Evolutionary conservation across 2,888 invertebrate genomes (phyloP), one percentile per base, ranked within the genome.

Genomic region (Ichneumoninae sp.): DNA sequence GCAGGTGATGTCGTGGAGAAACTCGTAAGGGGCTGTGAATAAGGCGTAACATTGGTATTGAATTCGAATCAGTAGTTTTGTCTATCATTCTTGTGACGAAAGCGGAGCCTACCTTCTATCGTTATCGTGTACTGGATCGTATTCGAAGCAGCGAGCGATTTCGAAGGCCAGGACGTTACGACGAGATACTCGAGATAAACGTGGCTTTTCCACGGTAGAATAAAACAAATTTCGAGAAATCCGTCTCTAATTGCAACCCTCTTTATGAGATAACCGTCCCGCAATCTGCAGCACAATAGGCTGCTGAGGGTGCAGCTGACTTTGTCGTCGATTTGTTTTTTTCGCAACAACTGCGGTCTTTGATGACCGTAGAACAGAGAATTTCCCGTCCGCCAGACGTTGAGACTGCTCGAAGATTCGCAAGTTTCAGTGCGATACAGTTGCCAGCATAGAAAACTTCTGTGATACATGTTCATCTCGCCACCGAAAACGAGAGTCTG

Each of bases 1-100:
- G 87, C 96, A 96, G 2, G 96, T 96, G 75, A 97, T 95, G 90
- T 97, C 97, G 90, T 97, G 96, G 44, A 97, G 94, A 93, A 97
- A 96, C 89, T 97, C 96, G 90, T 97, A 96, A 0, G 95, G 95
- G 44, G 96, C 96, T 94, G 89, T 57, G 93, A 93, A 79, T 70
- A 77, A 16, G 16, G 33, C 6, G 16, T n/a, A 63, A 63, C 16
- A 16, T 63, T 63, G 33, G 1, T 47, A 16, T 47, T 16, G 16
- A 16, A 47, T 47, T 47, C 13, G 4, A 16, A 16, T 47, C 13
- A 16, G 3, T 16, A 16, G 44, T 47, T 16, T 47, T 16, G 16
- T 16, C 13, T 4, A 47, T 10, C 1, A 40, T 54, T n/a, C 8
- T 60, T 30, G 7, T 8, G 0, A 3, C 3, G 36, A 83, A 19